Percentiles rank a stretch among this genome's conserved stretches.
These are phyloP conservation scores for Doris montereyensis DNA, from an alignment of 2,888 invertebrate genomes.

Conservation along the genomic window DNA sequence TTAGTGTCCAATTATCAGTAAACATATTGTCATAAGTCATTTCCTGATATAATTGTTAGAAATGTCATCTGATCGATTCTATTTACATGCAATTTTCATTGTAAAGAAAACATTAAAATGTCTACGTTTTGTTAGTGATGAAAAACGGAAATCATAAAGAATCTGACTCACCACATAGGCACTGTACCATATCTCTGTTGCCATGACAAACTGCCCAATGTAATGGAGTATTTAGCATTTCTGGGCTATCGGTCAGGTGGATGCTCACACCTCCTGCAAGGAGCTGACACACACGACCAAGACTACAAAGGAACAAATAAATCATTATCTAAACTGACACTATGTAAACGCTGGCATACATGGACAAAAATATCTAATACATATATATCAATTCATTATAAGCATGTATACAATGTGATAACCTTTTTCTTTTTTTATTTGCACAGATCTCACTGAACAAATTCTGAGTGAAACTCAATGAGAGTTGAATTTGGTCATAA, in stretches of 20 bases:
- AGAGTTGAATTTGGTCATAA: too few species aligned
- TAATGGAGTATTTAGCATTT: conserved; percentile 78
- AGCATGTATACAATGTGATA: background rate
- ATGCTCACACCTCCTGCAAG: conserved; percentile 77
- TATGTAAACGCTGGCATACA: background rate
- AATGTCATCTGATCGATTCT: too few species aligned
- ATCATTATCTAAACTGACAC: background rate
- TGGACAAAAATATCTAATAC: background rate
- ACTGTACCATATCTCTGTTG: conserved; percentile 76
- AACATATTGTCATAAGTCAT: too few species aligned
- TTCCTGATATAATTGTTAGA: too few species aligned
- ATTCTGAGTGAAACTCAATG: too few species aligned
- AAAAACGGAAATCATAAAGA: too few species aligned
- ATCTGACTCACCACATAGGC: conserved; percentile 77
- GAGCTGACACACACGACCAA: conserved; percentile 77
- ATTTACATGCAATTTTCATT: too few species aligned
- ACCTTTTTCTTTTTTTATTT: background rate
- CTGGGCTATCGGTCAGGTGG: conserved; percentile 78
- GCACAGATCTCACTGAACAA: too few species aligned
- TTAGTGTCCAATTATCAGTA: too few species aligned
- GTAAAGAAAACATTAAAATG: too few species aligned
- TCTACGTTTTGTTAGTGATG: too few species aligned
- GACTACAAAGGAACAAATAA: conserved; percentile 71
- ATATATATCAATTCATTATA: background rate
- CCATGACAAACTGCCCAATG: conserved; percentile 81